Evolutionary conservation across 2,797 vertebrate species (phyloP), one percentile per base, ranked within the genome.

Genomic region (Sardinella longiceps): DNA sequence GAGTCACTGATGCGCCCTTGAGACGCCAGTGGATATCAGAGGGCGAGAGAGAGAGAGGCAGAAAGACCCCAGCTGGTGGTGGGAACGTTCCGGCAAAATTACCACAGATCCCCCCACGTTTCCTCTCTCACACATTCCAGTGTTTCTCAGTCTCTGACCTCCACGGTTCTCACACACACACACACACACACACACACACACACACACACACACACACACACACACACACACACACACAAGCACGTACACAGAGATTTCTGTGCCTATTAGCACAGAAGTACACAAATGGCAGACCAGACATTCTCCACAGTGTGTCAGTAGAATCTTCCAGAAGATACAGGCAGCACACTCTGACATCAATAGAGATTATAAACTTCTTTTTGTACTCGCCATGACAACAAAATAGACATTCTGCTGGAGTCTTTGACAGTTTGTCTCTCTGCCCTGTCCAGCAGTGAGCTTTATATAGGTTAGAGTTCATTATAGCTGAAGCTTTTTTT

Each of bases 41-140:
- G 70, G 70, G 70, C 28, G 15, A 30, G 30, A 70, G 63, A 30
- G 11, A 63, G 58, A 66, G 60, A 14, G 11, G 7, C 60, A 11
- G 12, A 28, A 37, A 23, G 15, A 6, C 33, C 37, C 5, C 70
- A 39, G 70, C 18, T 39, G 28, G 70, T 39, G 28, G 70, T 77
- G 70, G 70, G 70, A 77, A 77, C 33, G 37, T 77, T 77, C 70
- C 25, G 5, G 37, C 7, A 43, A 77, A 77, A 77, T 83, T 33
- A 50, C 25, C 28, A 11, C 28, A 74, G 82, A 33, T 83, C 28
- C 33, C 28, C 25, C 70, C 70, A 23, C 70, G 15, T 11, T 77
- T 77, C 70, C 70, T 77, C 70, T 77, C 70, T 77, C 70, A 77
- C 70, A 77, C 70, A 77, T 77, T 77, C 70, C 70, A 77, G 70